A percentile compares a stretch with the other conserved stretches of the same genome.
Evolutionary conservation across 30 jellyfish, hydroid and myxozoan genomes (phyloP).

Genomic region (Aurelia sp.): DNA sequence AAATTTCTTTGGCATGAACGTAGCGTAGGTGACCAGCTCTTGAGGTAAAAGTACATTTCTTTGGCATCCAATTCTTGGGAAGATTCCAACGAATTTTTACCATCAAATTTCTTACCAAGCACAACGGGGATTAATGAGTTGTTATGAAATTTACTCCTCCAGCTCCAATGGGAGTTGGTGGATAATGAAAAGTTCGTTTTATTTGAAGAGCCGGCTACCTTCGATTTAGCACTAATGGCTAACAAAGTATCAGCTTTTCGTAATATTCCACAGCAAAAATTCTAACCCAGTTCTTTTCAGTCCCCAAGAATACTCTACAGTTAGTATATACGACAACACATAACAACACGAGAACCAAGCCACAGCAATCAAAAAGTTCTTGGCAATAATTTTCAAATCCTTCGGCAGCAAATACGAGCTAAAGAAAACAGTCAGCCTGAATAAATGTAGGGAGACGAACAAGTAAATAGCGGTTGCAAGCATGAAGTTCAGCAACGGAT

Average conservation of each 20-base stretch:
- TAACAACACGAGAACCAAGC: slow-evolving; percentile 77
- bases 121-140: too few species aligned
- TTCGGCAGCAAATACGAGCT: slow-evolving; percentile 90
- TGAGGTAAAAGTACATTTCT: too few species aligned
- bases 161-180: too few species aligned
- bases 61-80: too few species aligned
- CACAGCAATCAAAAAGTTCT: slow-evolving; percentile 66
- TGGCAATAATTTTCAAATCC: slow-evolving; percentile 74
- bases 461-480: slow-evolving; percentile 80
- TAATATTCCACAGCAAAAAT: slow-evolving; percentile 84
- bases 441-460: slow-evolving; percentile 69
- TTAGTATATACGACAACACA: slow-evolving; percentile 42
- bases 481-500: slow-evolving; percentile 90
- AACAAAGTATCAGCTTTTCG: slow-evolving; percentile 16
- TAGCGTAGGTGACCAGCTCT: too few species aligned
- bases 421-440: slow-evolving; percentile 89
- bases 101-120: too few species aligned
- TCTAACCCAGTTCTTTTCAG: slow-evolving; percentile 82
- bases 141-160: too few species aligned
- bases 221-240: too few species aligned
- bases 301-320: slow-evolving; percentile 74
- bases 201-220: too few species aligned
- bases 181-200: too few species aligned
- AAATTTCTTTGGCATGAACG: too few species aligned
- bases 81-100: too few species aligned